These are phyloP conservation scores for Poliocrania exsul DNA, from an alignment of 2,797 vertebrate species.

Conservation along the genomic window DNA sequence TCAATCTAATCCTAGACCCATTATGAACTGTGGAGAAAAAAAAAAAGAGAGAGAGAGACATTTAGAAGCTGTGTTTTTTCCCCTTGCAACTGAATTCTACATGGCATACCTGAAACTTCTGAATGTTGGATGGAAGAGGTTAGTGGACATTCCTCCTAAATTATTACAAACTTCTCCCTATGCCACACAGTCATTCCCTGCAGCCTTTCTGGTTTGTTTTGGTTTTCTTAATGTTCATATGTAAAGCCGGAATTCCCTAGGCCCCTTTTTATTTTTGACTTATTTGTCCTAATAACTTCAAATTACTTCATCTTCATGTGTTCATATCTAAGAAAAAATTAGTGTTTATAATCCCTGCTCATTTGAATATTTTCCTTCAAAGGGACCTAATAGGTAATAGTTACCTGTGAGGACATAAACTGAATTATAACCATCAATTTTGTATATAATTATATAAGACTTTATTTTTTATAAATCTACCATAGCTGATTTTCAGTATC, in stretches of 20 bases:
- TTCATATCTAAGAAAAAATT: background rate
- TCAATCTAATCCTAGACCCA: background rate
- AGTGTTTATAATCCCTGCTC: background rate
- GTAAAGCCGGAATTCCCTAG: background rate
- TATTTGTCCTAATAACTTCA: background rate
- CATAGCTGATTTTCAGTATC: background rate
- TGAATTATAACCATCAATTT: background rate
- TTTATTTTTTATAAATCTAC: background rate
- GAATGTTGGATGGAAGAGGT: background rate
- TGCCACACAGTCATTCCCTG: fast-evolving
- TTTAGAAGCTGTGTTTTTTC: background rate
- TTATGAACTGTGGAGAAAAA: background rate
- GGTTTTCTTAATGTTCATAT: background rate
- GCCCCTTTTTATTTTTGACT: background rate
- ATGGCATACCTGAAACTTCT: background rate
- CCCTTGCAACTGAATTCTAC: background rate
- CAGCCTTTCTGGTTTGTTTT: background rate
- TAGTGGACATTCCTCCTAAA: background rate
- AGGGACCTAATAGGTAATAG: background rate
- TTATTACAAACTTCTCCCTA: background rate
- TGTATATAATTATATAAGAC: background rate
- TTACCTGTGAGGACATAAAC: background rate
- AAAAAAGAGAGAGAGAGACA: background rate
- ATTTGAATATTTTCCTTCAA: background rate
- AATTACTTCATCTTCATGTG: background rate